Conservation (phyloP, 2,888 invertebrate genomes). For the Tenthredo livida region DNA sequence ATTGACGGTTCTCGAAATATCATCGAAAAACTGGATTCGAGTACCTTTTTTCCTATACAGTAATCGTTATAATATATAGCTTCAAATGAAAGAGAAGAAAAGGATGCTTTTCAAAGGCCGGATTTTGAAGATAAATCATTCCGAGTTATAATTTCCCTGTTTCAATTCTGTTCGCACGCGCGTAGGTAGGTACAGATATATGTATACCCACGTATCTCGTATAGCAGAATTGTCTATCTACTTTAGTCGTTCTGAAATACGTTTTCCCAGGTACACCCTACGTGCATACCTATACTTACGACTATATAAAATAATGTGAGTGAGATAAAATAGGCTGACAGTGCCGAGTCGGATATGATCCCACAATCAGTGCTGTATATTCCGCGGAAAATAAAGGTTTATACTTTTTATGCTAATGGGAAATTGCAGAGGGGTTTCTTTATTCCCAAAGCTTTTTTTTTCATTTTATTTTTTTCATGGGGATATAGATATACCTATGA, state of each 20-base stretch:
- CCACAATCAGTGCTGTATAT: slow-evolving; percentile 7
- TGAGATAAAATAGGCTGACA: neutral
- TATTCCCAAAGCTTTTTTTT: neutral
- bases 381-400: slow-evolving; percentile 2
- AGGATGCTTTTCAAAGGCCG: neutral
- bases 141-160: neutral
- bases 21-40: neutral
- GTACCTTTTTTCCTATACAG: neutral
- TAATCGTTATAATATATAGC: neutral
- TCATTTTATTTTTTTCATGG: neutral
- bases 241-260: slow-evolving; percentile 8
- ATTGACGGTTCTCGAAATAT: neutral
- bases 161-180: neutral
- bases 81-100: too few species aligned
- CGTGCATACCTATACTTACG: neutral
- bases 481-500: neutral
- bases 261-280: neutral
- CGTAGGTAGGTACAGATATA: neutral
- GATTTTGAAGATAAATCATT: neutral
- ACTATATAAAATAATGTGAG: neutral
- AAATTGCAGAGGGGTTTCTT: neutral
- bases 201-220: neutral
- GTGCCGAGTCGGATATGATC: neutral
- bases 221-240: neutral
- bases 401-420: slow-evolving; percentile 10